Conservation (phyloP, 2,113 vertebrate genomes). For the Peromyscus polionotus region DNA sequence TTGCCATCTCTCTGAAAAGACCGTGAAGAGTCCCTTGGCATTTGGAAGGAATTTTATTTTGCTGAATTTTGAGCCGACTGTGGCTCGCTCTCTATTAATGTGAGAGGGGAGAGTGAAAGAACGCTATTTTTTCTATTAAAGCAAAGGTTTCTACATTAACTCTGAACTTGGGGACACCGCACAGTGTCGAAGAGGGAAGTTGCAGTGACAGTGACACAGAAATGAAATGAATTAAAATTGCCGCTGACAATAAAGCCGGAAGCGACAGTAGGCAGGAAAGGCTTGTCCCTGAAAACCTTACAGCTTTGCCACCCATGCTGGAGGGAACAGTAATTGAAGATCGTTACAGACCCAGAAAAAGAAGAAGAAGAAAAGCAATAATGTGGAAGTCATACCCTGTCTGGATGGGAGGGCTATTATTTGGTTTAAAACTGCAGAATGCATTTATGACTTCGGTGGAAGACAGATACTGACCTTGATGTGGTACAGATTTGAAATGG, state of each 20-base stretch:
- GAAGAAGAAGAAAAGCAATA: constrained; percentile 64
- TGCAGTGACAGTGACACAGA: constrained; percentile 72
- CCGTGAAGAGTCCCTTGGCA: constrained; percentile 6
- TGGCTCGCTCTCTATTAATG: constrained; percentile 78
- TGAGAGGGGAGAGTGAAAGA: constrained; percentile 75
- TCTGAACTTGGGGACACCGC: constrained; percentile 71
- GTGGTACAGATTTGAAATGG: constrained; percentile 69
- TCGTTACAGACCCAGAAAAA: constrained; percentile 67
- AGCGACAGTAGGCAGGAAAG: constrained; percentile 74
- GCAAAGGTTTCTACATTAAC: constrained; percentile 73
- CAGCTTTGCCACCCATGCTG: constrained; percentile 63
- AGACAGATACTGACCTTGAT: constrained; percentile 67
- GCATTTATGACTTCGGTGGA: constrained; percentile 75
- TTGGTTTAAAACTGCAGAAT: constrained; percentile 77
- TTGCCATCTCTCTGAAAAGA: constrained; percentile 5
- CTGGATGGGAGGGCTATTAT: constrained; percentile 73
- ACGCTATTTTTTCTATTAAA: constrained; percentile 78
- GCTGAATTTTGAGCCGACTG: constrained; percentile 48
- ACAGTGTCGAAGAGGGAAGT: constrained; percentile 63
- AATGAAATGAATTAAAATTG: constrained; percentile 85
- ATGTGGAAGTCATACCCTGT: constrained; percentile 73
- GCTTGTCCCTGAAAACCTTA: constrained; percentile 78
- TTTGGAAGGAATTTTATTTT: constrained; percentile 70
- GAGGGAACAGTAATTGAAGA: constrained; percentile 81
- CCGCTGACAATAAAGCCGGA: constrained; percentile 78